Evolutionary conservation across 1,140 invertebrate species (phyloP).

Genomic region (Leptonema lineaticorne): DNA sequence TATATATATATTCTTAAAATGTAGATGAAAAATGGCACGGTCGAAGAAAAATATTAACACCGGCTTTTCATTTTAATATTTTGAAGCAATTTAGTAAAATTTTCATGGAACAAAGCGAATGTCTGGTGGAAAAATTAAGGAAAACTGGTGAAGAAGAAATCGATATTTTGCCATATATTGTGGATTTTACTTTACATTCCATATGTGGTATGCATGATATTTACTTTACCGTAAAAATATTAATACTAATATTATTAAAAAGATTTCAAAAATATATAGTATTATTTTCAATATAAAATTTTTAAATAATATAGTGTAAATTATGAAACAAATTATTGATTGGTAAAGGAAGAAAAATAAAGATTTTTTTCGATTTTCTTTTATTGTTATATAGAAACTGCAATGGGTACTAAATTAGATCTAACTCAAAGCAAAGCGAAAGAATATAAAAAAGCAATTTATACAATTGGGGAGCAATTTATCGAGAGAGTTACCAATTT

Average conservation of each 20-base stretch:
- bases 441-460: constrained; percentile 48
- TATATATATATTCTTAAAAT: background rate
- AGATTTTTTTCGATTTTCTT: too few species aligned
- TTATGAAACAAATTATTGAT: too few species aligned
- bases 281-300: too few species aligned
- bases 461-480: constrained; percentile 46
- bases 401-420: constrained; percentile 49
- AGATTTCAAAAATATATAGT: background rate
- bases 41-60: constrained; percentile 79
- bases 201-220: constrained; percentile 44
- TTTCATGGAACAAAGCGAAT: constrained; percentile 44
- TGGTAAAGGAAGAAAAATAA: too few species aligned
- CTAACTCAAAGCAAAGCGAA: constrained; percentile 39
- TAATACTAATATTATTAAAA: background rate
- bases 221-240: background rate
- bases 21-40: constrained; percentile 68
- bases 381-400: constrained; percentile 36
- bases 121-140: constrained; percentile 36
- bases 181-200: constrained; percentile 43
- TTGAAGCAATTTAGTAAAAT: constrained; percentile 71
- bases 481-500: constrained; percentile 46
- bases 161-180: constrained; percentile 43
- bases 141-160: constrained; percentile 37
- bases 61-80: constrained; percentile 88
- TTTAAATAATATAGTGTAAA: too few species aligned